phyloP scores from a whole-genome alignment of 2,797 vertebrate genomes.

The Mico argentatus region DNA sequence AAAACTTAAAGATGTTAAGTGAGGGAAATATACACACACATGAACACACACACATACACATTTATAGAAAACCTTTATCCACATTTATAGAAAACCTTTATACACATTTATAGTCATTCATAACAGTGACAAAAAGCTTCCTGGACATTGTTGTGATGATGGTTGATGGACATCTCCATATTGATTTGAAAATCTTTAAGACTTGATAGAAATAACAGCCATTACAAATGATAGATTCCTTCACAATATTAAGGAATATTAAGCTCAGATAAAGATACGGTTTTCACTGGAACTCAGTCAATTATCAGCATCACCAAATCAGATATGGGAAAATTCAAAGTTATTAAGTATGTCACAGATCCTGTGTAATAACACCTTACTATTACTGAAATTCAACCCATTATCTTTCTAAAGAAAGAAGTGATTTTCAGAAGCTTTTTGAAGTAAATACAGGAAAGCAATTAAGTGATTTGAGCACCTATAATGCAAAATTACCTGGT shows the following conservation, averaged over 20 bases:
- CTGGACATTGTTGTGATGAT: neutral
- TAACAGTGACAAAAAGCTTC: neutral
- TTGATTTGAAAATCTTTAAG: conserved; percentile 56
- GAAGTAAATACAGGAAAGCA: neutral
- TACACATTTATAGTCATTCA: neutral
- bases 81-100: neutral
- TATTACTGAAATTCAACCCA: conserved; percentile 65
- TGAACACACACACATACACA: neutral
- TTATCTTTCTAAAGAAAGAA: conserved; percentile 48
- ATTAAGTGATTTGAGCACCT: neutral
- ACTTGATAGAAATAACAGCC: conserved; percentile 26
- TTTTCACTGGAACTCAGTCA: conserved; percentile 56
- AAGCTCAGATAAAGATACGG: conserved; percentile 52
- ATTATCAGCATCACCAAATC: conserved; percentile 61
- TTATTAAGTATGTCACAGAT: neutral
- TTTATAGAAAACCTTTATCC: neutral
- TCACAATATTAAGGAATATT: neutral
- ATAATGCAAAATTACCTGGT: neutral
- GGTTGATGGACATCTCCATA: conserved; percentile 4
- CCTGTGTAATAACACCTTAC: neutral
- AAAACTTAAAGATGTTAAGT: neutral
- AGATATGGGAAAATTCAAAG: conserved; percentile 37
- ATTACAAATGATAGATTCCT: conserved; percentile 46
- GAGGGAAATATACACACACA: neutral
- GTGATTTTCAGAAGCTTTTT: neutral